These are phyloP conservation scores for Centropus unirufus DNA, from an alignment of 2,113 vertebrate genomes.

Conservation along the genomic window DNA sequence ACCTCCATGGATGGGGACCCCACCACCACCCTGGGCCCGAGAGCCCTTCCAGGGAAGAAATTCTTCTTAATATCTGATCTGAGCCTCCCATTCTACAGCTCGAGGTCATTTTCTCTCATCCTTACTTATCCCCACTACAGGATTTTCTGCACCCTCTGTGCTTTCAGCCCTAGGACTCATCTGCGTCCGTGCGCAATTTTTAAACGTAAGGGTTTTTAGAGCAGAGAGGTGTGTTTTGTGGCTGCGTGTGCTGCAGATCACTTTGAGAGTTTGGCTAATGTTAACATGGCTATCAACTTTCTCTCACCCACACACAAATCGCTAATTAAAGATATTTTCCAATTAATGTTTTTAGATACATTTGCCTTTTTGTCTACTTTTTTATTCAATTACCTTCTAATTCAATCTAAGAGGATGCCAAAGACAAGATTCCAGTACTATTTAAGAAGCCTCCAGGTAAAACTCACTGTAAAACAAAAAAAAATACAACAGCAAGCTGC, in stretches of 20 bases:
- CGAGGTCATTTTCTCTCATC: too few relatives aligned
- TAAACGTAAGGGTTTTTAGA: rapidly evolving
- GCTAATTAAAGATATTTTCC: not conserved
- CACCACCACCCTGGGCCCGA: too few relatives aligned
- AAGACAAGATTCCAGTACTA: not conserved
- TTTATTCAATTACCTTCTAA: not conserved
- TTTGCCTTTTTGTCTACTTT: not conserved
- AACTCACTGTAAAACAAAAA: not conserved
- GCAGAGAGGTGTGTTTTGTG: not conserved
- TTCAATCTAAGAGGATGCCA: not conserved
- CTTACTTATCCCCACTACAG: too few relatives aligned
- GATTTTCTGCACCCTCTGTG: not conserved
- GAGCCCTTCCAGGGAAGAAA: too few relatives aligned
- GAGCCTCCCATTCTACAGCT: too few relatives aligned
- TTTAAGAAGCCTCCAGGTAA: not conserved
- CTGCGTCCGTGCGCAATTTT: not conserved
- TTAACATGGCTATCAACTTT: not conserved
- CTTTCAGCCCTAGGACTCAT: not conserved
- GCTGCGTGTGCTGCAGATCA: not conserved
- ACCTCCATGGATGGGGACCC: too few relatives aligned
- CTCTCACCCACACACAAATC: not conserved
- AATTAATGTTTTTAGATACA: not conserved
- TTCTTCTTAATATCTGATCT: too few relatives aligned
- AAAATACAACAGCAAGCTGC: not conserved
- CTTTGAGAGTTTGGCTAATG: not conserved